Evolutionary conservation across 37 sponge, comb jelly and placozoan species (phyloP).

Genomic region (Aplysina aerophoba): DNA sequence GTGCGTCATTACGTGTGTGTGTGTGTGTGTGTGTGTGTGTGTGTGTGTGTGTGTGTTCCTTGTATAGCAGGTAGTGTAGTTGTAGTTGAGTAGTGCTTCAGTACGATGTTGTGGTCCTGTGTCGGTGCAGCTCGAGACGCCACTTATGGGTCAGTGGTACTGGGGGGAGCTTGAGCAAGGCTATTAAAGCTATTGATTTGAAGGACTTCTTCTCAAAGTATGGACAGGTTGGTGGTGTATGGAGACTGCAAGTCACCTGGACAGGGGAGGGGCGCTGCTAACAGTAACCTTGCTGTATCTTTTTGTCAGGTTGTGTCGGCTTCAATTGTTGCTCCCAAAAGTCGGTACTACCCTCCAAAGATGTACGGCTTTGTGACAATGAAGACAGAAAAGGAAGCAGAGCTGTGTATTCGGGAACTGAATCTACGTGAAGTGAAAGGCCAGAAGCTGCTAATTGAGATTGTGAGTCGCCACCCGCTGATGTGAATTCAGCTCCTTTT

Average conservation of each 20-base stretch:
- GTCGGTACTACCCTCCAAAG: conserved; percentile 27
- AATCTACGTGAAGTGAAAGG: conserved; percentile 63
- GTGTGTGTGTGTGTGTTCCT: no score
- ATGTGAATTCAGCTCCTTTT: no score
- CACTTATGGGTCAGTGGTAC: conserved; percentile 69
- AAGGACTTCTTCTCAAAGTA: conserved; percentile 61
- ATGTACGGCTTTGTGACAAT: conserved; percentile 68
- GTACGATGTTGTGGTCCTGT: no score
- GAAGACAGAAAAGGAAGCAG: conserved; percentile 55
- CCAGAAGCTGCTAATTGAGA: conserved; percentile 44
- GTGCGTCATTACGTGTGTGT: no score
- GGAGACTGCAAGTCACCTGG: not conserved
- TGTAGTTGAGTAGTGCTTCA: no score
- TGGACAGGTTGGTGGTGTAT: conserved; percentile 40
- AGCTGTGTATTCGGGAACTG: conserved; percentile 52
- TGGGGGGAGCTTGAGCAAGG: conserved; percentile 22
- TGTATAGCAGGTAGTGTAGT: no score
- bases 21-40: no score
- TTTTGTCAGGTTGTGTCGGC: conserved; percentile 58
- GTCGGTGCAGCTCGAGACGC: conserved; percentile 5
- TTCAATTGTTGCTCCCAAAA: conserved; percentile 56
- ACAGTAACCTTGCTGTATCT: not conserved
- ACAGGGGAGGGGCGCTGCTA: not conserved
- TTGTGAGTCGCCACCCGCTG: conserved; percentile 48
- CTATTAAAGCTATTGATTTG: conserved; percentile 60